Evolutionary conservation across 2,113 vertebrate species (phyloP), one percentile per base, ranked within the genome.

Genomic region (Cheilinus undulatus): DNA sequence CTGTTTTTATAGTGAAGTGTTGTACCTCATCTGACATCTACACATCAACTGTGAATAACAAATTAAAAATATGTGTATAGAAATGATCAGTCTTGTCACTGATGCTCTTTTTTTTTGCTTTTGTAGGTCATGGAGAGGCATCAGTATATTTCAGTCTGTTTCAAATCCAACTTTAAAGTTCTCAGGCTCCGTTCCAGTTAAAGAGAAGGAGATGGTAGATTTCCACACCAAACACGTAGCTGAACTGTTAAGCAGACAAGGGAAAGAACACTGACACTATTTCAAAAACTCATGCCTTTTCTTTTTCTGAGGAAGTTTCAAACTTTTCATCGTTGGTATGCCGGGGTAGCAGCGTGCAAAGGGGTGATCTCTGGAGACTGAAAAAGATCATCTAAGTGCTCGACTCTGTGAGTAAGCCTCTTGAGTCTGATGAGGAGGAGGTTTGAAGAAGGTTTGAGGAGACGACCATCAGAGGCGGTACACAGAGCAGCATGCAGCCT

Each of bases 401-500:
- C 20, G 5, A 56, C 42, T 69, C n/a, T n/a, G 68, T 34, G 58
- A 73, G 63, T 36, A n/a, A n/a, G 71, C 65, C 77, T 83, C 67
- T 78, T 15, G 26, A 72, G 38, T 46, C 4, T 69, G 52, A 77
- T 65, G 61, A 64, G 63, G 60, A 48, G 49, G 62, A 73, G 34
- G 36, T 73, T 63, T 70, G 30, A 74, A 38, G 50, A 72, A 62
- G 63, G 45, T 17, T 72, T 70, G 42, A 27, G 22, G 60, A 62
- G 57, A 50, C 82, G 40, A 60, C n/a, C 49, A 45, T 45, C 34
- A 14, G 52, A 13, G 43, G 32, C 27, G 62, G 69, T 51, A 61
- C 59, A 20, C 17, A 43, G 45, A 73, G 58, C 42, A 54, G 48
- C 48, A 9, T 60, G 56, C 49, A 46, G 17, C 65, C 61, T 50